These are phyloP conservation scores for Tipula helvola DNA, from an alignment of 2,888 invertebrate genomes.

Conservation along the genomic window DNA sequence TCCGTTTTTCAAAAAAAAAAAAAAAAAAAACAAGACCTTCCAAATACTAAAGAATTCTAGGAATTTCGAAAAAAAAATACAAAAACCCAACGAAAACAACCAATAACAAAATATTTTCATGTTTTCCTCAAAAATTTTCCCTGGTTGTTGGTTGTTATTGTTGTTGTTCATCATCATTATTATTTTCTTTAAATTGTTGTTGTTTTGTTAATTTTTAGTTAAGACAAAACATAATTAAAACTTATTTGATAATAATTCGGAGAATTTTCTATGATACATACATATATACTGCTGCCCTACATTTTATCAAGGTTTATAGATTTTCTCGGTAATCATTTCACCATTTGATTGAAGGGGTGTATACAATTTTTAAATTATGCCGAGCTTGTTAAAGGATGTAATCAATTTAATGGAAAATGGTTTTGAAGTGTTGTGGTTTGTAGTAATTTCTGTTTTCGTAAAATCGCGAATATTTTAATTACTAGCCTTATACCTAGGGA, in stretches of 20 bases:
- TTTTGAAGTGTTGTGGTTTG: background rate
- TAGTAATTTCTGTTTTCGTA: background rate
- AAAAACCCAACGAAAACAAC: background rate
- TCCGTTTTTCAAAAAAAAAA: background rate
- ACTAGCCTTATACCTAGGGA: no score
- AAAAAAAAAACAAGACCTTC: background rate
- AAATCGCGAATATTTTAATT: background rate
- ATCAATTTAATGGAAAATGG: background rate
- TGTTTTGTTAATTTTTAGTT: background rate
- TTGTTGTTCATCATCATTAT: background rate
- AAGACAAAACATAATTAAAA: background rate
- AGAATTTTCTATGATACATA: background rate
- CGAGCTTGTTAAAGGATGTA: background rate
- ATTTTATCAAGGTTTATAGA: background rate
- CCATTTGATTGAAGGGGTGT: background rate
- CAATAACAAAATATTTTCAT: background rate
- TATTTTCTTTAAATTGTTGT: background rate
- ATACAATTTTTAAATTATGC: background rate
- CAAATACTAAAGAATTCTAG: background rate
- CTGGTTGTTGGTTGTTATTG: background rate
- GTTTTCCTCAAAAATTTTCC: background rate
- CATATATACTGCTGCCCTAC: background rate
- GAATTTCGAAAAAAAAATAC: background rate
- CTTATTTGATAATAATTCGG: background rate
- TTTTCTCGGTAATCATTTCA: background rate